These are phyloP conservation scores for Rhynchomys soricoides DNA, from an alignment of 2,113 vertebrate genomes.

Conservation along the genomic window DNA sequence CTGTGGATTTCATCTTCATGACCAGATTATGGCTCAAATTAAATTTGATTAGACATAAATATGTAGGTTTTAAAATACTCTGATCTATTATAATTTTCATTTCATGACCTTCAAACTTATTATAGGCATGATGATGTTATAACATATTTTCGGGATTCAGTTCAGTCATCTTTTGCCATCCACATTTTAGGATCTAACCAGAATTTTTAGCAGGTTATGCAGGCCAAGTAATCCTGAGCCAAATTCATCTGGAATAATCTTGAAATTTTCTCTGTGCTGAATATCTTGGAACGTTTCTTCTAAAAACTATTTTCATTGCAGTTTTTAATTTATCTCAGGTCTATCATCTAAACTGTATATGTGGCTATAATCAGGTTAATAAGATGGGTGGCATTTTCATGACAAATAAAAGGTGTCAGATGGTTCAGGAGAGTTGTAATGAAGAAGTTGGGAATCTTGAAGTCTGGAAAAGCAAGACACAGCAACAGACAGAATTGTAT, in stretches of 20 bases:
- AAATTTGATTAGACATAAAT: not conserved
- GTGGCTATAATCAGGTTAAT: not conserved
- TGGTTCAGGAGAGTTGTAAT: not conserved
- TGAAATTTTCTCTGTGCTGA: not conserved
- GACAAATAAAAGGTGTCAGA: not conserved
- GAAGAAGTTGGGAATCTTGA: not conserved
- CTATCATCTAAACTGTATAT: not conserved
- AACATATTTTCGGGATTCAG: not conserved
- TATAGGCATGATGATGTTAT: not conserved
- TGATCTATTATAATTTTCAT: not conserved
- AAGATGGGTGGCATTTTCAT: not conserved
- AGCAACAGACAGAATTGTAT: not conserved
- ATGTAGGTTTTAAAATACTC: not conserved
- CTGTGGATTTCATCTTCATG: not conserved
- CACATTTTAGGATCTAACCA: not conserved
- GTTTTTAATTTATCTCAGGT: not conserved
- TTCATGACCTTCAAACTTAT: not conserved
- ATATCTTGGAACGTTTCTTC: not conserved
- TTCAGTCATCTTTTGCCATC: not conserved
- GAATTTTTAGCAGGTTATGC: not conserved
- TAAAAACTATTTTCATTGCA: not conserved
- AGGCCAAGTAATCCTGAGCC: not conserved
- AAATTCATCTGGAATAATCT: not conserved
- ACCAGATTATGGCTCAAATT: not conserved
- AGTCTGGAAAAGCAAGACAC: not conserved